phyloP scores from a whole-genome alignment of 2,113 vertebrate species.

The Prunella himalayana region DNA sequence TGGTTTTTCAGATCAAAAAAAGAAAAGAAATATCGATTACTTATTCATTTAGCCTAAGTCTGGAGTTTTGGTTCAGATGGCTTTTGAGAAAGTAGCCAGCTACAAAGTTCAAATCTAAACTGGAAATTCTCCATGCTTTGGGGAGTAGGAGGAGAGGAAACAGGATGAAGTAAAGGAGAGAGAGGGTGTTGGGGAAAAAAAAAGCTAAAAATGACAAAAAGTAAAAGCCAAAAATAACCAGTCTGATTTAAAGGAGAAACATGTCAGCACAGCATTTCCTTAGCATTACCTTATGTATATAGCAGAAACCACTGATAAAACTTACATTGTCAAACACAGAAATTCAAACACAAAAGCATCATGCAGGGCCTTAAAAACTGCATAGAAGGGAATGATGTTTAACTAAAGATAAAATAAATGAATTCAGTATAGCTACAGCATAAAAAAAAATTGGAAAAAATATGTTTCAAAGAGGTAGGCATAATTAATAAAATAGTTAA shows the following conservation, averaged over 20 bases:
- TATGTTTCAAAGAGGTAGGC: background rate
- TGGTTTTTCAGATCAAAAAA: conserved; percentile 23
- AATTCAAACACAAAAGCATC: background rate
- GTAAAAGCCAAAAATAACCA: conserved; percentile 24
- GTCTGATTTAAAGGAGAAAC: conserved; percentile 19
- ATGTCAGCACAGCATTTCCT: background rate
- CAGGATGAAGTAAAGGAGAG: background rate
- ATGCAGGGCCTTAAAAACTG: background rate
- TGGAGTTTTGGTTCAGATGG: background rate
- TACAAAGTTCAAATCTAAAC: conserved; percentile 4
- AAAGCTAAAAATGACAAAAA: background rate
- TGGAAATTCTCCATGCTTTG: conserved; percentile 13
- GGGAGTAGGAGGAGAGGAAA: background rate
- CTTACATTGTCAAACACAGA: background rate
- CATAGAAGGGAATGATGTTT: background rate
- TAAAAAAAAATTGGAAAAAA: background rate
- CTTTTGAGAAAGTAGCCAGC: background rate
- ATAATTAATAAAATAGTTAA: background rate
- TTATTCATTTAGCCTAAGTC: background rate
- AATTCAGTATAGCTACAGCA: background rate
- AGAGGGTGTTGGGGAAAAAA: background rate
- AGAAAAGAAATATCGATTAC: background rate
- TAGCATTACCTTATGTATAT: background rate
- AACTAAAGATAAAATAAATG: background rate
- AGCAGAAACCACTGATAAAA: background rate